Evolutionary conservation across 2,888 invertebrate species (phyloP), one percentile per base, ranked within the genome.

Genomic region (Mesoligia furuncula): DNA sequence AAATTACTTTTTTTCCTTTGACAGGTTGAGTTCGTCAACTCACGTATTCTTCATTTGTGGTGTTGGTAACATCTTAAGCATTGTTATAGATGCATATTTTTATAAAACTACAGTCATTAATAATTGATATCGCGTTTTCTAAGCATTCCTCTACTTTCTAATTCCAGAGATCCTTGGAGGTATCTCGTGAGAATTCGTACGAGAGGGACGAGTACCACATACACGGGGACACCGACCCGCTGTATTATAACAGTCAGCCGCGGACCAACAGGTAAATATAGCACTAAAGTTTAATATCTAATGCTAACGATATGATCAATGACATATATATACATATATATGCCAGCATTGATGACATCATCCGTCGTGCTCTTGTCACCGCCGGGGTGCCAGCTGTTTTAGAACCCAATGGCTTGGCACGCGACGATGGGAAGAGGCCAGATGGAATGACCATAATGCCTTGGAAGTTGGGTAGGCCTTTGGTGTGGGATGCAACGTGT

Each of bases 201-300:
- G 98, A 98, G 95, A 97, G 98, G 87, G 98, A 98, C 87, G 98
- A 98, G 94, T 97, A 97, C 91, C 97, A 97, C 91, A 92, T 96
- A 90, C 96, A 96, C 87, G 95, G 95, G 69, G 96, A 96, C 87
- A 93, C 95, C 66, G 98, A 98, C 93, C 98, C 98, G 68, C 97
- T 99, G 88, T 99, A 98, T 94, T 99, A 99, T 96, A 99, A 99
- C 96, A 99, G 99, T 95, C 97, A 98, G 94, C 99, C 99, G 77
- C 97, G 97, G 92, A 97, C 97, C 89, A 97, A 97, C 93, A 97
- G 97, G 96, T 97, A 97, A 89, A 66, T 57, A 57, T n/a, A n/a
- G n/a, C 11, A 57, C 54, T 48, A 54, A 45, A 45, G 4, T 54
- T 8, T 51, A 24, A 51, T 51, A 51, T 8, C 20, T 20, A 8